A percentile compares a stretch with the other conserved stretches of the same genome.
Conservation (phyloP, 2,113 vertebrate species). For the Halichoerus grypus region DNA sequence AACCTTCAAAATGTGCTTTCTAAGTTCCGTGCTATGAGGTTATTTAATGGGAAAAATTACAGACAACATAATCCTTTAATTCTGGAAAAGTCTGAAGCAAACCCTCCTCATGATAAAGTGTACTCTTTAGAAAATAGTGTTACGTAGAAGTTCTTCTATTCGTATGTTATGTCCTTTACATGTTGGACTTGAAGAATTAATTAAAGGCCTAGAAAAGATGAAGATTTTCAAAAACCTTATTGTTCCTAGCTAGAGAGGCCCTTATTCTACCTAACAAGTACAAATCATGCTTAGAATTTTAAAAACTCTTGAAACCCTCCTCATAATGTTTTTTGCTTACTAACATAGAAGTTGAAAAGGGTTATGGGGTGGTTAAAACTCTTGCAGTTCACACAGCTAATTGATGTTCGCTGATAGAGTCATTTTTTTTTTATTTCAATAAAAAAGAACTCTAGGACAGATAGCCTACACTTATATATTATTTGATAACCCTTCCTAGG, state of each 20-base stretch:
- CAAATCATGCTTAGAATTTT: background rate
- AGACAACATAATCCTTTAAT: background rate
- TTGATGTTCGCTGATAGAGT: background rate
- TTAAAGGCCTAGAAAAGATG: background rate
- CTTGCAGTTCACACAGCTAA: background rate
- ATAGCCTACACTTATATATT: background rate
- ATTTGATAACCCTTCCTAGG: background rate
- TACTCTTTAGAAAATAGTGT: background rate
- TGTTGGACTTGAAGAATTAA: background rate
- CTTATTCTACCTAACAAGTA: background rate
- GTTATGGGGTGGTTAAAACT: background rate
- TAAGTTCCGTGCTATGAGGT: background rate
- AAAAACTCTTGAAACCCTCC: slow-evolving; percentile 3
- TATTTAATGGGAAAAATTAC: background rate
- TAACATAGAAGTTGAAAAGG: background rate
- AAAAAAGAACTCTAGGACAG: background rate
- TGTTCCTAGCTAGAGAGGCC: background rate
- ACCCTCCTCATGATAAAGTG: background rate
- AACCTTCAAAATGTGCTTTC: background rate
- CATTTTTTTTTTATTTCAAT: background rate
- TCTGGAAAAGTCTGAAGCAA: background rate
- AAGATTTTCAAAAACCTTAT: background rate
- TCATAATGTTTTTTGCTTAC: background rate
- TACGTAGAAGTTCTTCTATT: background rate
- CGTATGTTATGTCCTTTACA: background rate